These are phyloP conservation scores for Porites lobata DNA, from an alignment of 92 coral and sea anemone genomes.

Conservation along the genomic window DNA sequence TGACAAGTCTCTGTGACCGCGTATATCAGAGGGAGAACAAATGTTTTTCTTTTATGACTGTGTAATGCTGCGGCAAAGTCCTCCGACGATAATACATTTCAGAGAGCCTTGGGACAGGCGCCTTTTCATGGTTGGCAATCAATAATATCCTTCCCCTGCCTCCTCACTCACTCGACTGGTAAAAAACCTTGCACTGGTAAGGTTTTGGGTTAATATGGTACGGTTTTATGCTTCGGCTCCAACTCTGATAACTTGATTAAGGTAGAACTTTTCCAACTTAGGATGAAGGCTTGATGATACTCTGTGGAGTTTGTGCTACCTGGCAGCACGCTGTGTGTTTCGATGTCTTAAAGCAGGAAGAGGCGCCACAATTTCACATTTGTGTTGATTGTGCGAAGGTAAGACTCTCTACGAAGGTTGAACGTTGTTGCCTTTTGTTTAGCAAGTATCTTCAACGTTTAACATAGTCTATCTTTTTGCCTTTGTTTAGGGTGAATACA, in stretches of 20 bases:
- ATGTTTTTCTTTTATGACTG: too few relatives aligned
- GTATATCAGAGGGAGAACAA: too few relatives aligned
- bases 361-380: slow-evolving; percentile 89
- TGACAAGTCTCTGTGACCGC: too few relatives aligned
- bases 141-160: too few relatives aligned
- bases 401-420: neutral
- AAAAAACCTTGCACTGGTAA: neutral
- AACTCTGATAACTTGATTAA: neutral
- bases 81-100: too few relatives aligned
- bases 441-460: neutral
- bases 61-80: too few relatives aligned
- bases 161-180: too few relatives aligned
- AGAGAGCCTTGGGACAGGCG: too few relatives aligned
- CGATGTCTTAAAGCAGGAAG: slow-evolving; percentile 89
- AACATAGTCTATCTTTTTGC: neutral
- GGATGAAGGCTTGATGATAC: slow-evolving; percentile 98
- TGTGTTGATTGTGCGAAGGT: slow-evolving; percentile 94
- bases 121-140: too few relatives aligned
- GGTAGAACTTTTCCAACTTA: slow-evolving; percentile 1
- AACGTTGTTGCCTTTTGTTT: neutral
- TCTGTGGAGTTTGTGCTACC: slow-evolving; percentile 90
- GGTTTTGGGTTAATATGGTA: too few relatives aligned
- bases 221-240: too few relatives aligned
- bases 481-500: slow-evolving; percentile 61
- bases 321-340: slow-evolving; percentile 99